phyloP scores from a whole-genome alignment of 2,113 vertebrate genomes.

The Dendrocopos noguchii region DNA sequence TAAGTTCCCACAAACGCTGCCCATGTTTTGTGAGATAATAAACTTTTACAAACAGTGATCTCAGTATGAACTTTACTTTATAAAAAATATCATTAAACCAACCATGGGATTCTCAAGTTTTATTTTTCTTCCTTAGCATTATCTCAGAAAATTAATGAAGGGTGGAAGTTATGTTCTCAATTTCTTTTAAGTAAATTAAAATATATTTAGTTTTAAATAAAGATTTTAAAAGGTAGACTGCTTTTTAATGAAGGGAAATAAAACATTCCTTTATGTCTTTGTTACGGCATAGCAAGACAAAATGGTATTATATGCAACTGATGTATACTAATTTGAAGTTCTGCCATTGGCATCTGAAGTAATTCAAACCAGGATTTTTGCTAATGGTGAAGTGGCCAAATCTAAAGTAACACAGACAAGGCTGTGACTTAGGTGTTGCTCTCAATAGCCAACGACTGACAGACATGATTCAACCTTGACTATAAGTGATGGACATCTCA shows the following conservation, averaged over 20 bases:
- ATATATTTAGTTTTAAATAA: neutral
- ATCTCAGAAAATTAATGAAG: slow-evolving; percentile 14
- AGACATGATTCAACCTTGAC: neutral
- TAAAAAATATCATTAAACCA: slow-evolving; percentile 18
- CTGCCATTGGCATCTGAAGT: neutral
- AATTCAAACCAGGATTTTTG: neutral
- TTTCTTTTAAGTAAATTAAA: neutral
- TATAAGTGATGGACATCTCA: neutral
- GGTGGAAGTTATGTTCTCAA: neutral
- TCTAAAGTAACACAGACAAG: neutral
- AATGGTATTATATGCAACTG: neutral
- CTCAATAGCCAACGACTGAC: neutral
- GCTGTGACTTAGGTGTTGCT: neutral
- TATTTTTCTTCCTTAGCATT: neutral
- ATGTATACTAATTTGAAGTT: neutral
- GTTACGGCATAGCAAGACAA: neutral
- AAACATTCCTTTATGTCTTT: neutral
- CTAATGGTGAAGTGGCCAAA: neutral
- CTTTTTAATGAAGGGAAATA: slow-evolving; percentile 3
- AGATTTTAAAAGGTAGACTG: neutral
- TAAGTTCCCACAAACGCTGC: slow-evolving; percentile 9
- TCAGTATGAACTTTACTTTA: slow-evolving; percentile 9
- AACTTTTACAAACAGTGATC: slow-evolving; percentile 45
- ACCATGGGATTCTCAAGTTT: neutral
- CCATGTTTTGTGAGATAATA: slow-evolving; percentile 35